Evolutionary conservation across 2,797 vertebrate species (phyloP).

Genomic region (Hydrolagus colliei): DNA sequence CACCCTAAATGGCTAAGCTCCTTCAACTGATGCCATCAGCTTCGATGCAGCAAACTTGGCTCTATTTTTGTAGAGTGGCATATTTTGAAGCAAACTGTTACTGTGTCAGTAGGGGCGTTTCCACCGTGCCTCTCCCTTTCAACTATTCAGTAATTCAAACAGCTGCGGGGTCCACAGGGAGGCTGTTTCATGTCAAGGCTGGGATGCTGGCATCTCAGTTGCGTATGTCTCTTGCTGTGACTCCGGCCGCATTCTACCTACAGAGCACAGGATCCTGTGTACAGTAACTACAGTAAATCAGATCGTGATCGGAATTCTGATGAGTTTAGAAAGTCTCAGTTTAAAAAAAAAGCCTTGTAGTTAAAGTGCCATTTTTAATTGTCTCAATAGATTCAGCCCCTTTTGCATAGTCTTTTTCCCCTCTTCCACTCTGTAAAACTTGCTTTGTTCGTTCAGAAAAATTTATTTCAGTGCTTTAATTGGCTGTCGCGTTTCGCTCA

Average conservation of each 20-base stretch:
- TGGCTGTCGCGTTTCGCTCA: too few species aligned
- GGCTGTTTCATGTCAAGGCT: not conserved
- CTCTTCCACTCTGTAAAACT: not conserved
- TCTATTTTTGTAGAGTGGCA: not conserved
- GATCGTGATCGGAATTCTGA: not conserved
- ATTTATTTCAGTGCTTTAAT: not conserved
- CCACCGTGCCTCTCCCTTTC: not conserved
- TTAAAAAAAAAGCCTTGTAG: not conserved
- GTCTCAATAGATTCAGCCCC: not conserved
- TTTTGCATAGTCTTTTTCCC: not conserved
- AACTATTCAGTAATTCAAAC: constrained; percentile 28
- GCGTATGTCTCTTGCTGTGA: not conserved
- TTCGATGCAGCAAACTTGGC: not conserved
- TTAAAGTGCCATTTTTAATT: not conserved
- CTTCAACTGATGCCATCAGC: not conserved
- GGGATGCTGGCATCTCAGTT: constrained; percentile 36
- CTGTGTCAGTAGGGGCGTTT: not conserved
- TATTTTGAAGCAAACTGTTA: constrained; percentile 10
- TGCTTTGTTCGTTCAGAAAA: not conserved
- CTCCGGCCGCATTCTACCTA: constrained; percentile 9
- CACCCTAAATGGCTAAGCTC: not conserved
- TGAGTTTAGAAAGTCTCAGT: not conserved
- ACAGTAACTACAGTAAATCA: constrained; percentile 19
- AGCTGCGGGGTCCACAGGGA: constrained; percentile 33
- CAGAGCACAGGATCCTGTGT: not conserved